phyloP scores from a whole-genome alignment of 1,140 invertebrate species.

The Acromyrmex heyeri region DNA sequence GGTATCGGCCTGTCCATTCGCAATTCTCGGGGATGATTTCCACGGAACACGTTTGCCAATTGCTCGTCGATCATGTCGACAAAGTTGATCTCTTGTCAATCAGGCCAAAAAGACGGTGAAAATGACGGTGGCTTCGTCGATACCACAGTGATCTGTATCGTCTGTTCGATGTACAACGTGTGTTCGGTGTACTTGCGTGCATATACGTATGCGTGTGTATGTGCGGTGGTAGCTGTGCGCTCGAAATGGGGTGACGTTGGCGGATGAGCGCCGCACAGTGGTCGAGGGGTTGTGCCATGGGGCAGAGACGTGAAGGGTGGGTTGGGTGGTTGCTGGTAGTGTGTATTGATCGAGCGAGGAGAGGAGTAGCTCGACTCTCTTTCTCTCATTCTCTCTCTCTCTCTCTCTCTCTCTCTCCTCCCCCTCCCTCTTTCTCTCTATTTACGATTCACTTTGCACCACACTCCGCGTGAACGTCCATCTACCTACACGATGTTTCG shows the following conservation, averaged over 20 bases:
- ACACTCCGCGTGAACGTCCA: constrained; percentile 73
- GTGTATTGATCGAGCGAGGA: constrained; percentile 82
- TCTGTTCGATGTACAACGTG: neutral
- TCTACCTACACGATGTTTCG: constrained; percentile 69
- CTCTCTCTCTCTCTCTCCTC: constrained; percentile 38
- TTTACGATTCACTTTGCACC: constrained; percentile 48
- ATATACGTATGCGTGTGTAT: neutral
- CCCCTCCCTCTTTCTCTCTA: constrained; percentile 20
- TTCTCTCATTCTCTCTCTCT: constrained; percentile 27
- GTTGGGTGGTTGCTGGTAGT: constrained; percentile 71
- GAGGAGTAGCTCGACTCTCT: constrained; percentile 66
- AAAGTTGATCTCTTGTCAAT: constrained; percentile 4
- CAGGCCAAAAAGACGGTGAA: constrained; percentile 18
- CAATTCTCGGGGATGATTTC: neutral
- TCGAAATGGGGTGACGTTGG: constrained; percentile 69
- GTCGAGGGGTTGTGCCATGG: constrained; percentile 69
- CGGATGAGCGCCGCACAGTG: constrained; percentile 57
- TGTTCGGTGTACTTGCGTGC: neutral
- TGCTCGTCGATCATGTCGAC: neutral
- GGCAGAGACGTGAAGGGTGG: constrained; percentile 66
- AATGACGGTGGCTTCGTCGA: constrained; percentile 31
- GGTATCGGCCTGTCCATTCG: neutral
- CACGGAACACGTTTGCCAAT: neutral
- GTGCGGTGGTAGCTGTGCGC: constrained; percentile 54
- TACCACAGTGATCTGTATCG: constrained; percentile 46